phyloP scores from a whole-genome alignment of 2,113 vertebrate species.

The Bothrops jararaca region DNA sequence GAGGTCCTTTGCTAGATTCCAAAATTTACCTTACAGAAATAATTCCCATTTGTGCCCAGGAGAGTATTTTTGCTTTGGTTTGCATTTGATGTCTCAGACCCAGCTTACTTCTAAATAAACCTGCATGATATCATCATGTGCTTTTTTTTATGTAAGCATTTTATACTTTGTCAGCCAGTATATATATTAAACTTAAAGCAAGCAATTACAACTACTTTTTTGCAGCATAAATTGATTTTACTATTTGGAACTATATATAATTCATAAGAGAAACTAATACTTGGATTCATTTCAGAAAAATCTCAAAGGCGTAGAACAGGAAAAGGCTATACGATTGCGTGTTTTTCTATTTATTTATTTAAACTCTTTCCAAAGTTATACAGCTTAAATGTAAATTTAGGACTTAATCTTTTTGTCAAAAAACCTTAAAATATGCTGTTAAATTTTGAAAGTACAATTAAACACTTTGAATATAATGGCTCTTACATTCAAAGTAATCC shows the following conservation, averaged over 20 bases:
- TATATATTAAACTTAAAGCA: neutral
- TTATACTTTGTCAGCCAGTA: neutral
- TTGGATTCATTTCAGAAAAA: neutral
- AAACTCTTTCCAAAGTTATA: neutral
- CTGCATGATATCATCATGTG: neutral
- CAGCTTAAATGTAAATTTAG: neutral
- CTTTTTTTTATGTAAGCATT: neutral
- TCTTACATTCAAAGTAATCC: neutral
- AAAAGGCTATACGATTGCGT: neutral
- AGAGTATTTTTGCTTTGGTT: neutral
- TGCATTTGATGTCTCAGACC: neutral
- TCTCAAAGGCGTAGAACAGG: neutral
- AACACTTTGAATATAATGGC: neutral
- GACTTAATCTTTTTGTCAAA: neutral
- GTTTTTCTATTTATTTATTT: neutral
- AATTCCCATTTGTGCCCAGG: neutral
- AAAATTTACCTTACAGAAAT: too few species aligned
- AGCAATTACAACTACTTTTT: neutral
- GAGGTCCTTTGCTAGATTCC: neutral
- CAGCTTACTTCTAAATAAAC: neutral
- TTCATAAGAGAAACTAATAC: neutral
- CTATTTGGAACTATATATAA: neutral
- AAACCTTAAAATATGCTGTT: neutral
- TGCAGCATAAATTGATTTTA: neutral
- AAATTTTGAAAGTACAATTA: neutral